These are phyloP conservation scores for Catharus fuscescens DNA, from an alignment of 2,113 vertebrate genomes.

Conservation along the genomic window DNA sequence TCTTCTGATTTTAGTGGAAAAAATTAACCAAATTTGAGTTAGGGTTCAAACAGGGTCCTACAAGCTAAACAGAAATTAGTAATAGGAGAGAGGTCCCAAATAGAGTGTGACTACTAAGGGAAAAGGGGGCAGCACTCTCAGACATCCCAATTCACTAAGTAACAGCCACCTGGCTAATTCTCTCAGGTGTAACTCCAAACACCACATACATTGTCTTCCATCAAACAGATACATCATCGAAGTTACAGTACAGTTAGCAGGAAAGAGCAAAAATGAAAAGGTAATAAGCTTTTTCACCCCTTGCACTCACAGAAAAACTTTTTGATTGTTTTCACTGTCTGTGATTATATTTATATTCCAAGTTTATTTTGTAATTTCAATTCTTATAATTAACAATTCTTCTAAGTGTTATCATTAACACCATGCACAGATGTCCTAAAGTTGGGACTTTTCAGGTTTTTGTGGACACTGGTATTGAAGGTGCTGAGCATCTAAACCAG, in stretches of 20 bases:
- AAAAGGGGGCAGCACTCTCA: neutral
- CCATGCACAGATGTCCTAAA: neutral
- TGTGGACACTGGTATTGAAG: neutral
- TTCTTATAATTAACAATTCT: neutral
- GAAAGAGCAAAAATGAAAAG: neutral
- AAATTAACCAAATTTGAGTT: neutral
- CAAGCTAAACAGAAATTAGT: neutral
- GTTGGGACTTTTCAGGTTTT: neutral
- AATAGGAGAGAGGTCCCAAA: neutral
- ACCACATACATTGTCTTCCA: neutral
- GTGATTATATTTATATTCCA: neutral
- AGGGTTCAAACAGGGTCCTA: neutral
- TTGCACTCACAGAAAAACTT: neutral
- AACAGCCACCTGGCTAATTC: neutral
- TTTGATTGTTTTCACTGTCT: neutral
- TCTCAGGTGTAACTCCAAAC: fast-evolving
- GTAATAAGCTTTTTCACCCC: neutral
- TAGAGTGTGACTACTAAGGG: neutral
- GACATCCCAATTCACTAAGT: neutral
- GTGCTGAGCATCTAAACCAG: neutral
- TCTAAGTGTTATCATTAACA: neutral
- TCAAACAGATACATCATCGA: neutral
- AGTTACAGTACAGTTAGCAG: neutral
- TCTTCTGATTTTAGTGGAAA: neutral
- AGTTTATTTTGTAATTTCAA: neutral